These are phyloP conservation scores for Apodemus sylvaticus DNA, from an alignment of 2,113 vertebrate genomes.

Conservation along the genomic window DNA sequence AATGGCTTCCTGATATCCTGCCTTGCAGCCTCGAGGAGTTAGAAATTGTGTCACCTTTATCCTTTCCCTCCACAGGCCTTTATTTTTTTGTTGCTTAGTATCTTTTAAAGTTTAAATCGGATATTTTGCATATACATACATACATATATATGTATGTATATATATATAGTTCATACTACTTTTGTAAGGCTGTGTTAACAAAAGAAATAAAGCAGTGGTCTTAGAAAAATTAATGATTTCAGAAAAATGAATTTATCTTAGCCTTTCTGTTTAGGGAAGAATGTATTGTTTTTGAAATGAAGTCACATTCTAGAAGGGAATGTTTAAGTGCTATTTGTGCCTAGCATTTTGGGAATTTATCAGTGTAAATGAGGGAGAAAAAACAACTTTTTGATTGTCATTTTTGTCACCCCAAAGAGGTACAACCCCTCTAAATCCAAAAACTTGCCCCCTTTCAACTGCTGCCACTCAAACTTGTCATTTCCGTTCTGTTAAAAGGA, in stretches of 20 bases:
- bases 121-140: too few species aligned
- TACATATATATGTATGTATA: too few species aligned
- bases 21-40: slow-evolving; percentile 55
- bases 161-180: slow-evolving; percentile 25
- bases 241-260: not conserved
- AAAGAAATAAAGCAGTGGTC: not conserved
- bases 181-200: not conserved
- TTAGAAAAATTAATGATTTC: not conserved
- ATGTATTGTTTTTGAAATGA: not conserved
- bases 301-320: not conserved
- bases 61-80: not conserved
- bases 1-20: slow-evolving; percentile 53
- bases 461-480: not conserved
- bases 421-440: not conserved
- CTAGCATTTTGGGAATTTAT: not conserved
- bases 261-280: not conserved
- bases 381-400: not conserved
- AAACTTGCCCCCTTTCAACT: not conserved
- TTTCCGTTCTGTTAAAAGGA: not conserved
- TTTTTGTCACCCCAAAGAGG: not conserved
- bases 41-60: slow-evolving; percentile 38
- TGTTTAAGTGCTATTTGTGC: not conserved
- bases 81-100: not conserved
- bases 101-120: slow-evolving; percentile 7
- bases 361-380: not conserved